Conservation (phyloP, 2,888 invertebrate species). For the Dichetophora obliterata region DNA sequence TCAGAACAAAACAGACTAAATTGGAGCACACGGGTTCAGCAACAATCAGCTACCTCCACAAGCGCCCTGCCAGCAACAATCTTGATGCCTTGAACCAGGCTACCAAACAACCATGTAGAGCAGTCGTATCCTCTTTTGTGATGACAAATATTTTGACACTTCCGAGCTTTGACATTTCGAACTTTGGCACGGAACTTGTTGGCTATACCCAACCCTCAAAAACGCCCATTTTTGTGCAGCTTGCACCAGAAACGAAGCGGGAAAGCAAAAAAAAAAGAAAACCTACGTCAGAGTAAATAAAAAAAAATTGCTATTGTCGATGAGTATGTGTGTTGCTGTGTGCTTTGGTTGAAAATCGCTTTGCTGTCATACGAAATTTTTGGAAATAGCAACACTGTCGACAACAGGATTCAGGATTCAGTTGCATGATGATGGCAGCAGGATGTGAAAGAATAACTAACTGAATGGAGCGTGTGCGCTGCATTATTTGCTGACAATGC, state of each 20-base stretch:
- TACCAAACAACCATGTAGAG: too few relatives aligned
- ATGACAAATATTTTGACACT: conserved; percentile 26
- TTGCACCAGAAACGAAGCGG: not conserved
- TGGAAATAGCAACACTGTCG: not conserved
- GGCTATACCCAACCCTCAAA: not conserved
- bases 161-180: conserved; percentile 21
- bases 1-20: too few relatives aligned
- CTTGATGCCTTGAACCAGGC: not conserved
- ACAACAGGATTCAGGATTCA: not conserved
- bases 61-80: not conserved
- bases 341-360: not conserved
- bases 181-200: conserved; percentile 29
- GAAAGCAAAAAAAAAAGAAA: not conserved
- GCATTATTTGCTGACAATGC: conserved; percentile 22
- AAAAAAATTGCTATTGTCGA: not conserved
- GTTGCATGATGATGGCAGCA: not conserved
- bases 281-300: not conserved
- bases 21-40: not conserved
- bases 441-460: not conserved
- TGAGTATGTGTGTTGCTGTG: not conserved
- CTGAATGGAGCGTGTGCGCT: not conserved
- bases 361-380: not conserved
- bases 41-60: not conserved
- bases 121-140: not conserved
- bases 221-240: not conserved